phyloP scores from a whole-genome alignment of 2,113 vertebrate genomes.

The Oxyruncus cristatus region DNA sequence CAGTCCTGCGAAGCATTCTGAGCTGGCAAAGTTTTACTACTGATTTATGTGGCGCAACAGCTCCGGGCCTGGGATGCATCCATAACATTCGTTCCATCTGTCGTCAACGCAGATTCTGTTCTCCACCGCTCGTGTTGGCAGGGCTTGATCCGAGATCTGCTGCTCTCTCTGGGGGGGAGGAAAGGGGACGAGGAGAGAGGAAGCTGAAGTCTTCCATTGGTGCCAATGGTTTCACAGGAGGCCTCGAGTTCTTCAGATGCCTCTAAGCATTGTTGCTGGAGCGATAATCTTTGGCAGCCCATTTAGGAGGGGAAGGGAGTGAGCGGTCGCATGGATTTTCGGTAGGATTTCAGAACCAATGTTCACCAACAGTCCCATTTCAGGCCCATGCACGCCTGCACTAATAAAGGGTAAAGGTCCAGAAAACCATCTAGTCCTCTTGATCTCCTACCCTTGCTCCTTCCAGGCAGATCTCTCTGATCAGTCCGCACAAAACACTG shows the following conservation, averaged over 20 bases:
- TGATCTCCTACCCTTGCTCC: background rate
- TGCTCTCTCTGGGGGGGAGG: background rate
- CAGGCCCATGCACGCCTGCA: background rate
- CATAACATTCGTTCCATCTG: slow-evolving; percentile 65
- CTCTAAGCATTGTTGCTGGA: slow-evolving; percentile 30
- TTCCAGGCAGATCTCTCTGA: background rate
- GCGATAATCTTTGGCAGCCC: slow-evolving; percentile 26
- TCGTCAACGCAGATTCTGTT: slow-evolving; percentile 44
- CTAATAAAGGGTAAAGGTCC: background rate
- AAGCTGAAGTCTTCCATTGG: slow-evolving; percentile 28
- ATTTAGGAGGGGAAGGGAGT: background rate
- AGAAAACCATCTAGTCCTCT: background rate
- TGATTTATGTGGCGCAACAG: slow-evolving; percentile 61
- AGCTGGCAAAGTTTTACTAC: slow-evolving; percentile 43
- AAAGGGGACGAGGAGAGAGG: background rate
- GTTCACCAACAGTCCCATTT: background rate
- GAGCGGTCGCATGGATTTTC: background rate
- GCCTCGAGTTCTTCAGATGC: slow-evolving; percentile 51
- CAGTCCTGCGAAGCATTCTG: slow-evolving; percentile 8
- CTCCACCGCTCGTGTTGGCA: background rate
- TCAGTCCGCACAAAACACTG: background rate
- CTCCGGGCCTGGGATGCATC: slow-evolving; percentile 46
- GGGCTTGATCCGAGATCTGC: background rate
- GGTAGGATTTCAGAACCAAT: background rate
- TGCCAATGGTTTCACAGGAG: slow-evolving; percentile 37